Conservation (phyloP, 1,140 invertebrate species). For the Rhopalosiphum maidis region DNA sequence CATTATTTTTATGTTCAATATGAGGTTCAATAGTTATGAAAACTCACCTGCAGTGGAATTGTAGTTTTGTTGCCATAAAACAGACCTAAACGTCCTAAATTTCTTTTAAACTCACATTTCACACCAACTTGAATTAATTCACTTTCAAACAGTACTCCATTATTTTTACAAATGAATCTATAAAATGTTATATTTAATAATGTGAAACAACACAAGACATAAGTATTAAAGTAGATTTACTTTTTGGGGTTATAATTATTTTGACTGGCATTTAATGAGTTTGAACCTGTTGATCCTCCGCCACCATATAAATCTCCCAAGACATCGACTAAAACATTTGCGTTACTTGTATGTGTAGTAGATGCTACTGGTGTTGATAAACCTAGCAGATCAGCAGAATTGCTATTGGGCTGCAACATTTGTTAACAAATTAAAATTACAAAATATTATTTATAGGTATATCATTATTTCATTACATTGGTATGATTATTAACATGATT, state of each 20-base stretch:
- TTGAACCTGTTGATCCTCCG: conserved; percentile 66
- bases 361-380: conserved; percentile 78
- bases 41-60: conserved; percentile 73
- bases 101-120: conserved; percentile 95
- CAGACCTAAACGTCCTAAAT: conserved; percentile 91
- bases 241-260: conserved; percentile 84
- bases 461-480: conserved; percentile 9
- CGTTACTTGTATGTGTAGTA: conserved; percentile 69
- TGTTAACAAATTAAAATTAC: not conserved
- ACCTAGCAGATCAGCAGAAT: conserved; percentile 83
- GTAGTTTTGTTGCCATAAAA: conserved; percentile 99
- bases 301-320: conserved; percentile 80
- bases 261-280: conserved; percentile 69
- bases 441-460: conserved; percentile 24
- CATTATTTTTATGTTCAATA: not conserved
- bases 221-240: conserved; percentile 62
- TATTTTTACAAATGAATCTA: conserved; percentile 96
- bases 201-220: not conserved
- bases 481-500: conserved; percentile 62
- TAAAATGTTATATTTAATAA: conserved; percentile 59
- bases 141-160: conserved; percentile 98
- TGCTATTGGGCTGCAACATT: conserved; percentile 62
- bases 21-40: not conserved
- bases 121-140: conserved; percentile 98
- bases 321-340: conserved; percentile 86